Conservation (phyloP, 2,797 vertebrate genomes). For the Meda fulgida region DNA sequence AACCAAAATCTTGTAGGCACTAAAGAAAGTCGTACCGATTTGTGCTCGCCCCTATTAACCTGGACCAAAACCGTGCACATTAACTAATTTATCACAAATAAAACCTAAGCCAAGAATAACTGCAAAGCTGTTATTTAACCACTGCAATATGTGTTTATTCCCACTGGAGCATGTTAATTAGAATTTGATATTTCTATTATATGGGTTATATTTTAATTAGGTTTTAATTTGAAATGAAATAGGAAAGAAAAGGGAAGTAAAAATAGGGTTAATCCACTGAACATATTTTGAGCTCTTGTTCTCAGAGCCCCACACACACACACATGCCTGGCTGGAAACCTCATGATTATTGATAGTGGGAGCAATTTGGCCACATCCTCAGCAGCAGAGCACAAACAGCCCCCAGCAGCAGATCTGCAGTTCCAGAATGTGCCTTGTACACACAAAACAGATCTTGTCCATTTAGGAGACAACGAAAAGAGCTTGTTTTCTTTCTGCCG, state of each 20-base stretch:
- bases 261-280: neutral
- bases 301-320: neutral
- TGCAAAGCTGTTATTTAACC: neutral
- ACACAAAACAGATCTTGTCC: slow-evolving; percentile 20
- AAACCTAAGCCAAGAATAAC: neutral
- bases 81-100: neutral
- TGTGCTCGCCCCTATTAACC: neutral
- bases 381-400: slow-evolving; percentile 55
- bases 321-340: slow-evolving; percentile 47
- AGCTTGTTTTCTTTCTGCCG: slow-evolving; percentile 6
- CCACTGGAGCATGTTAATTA: neutral
- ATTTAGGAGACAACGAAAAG: neutral
- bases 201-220: slow-evolving; percentile 1
- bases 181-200: neutral
- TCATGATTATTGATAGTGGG: slow-evolving; percentile 65
- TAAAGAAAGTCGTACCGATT: neutral
- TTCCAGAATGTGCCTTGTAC: slow-evolving; percentile 26
- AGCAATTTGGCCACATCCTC: slow-evolving; percentile 60
- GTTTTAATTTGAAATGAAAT: slow-evolving; percentile 1
- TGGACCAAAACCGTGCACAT: neutral
- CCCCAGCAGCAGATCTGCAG: slow-evolving; percentile 30
- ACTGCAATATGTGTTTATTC: neutral
- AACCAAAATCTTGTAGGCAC: neutral
- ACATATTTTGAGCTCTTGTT: slow-evolving; percentile 13
- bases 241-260: neutral